A percentile compares a stretch with the other conserved stretches of the same genome.
These are phyloP conservation scores for Stegostoma tigrinum DNA, from an alignment of 2,113 vertebrate genomes.

Conservation along the genomic window DNA sequence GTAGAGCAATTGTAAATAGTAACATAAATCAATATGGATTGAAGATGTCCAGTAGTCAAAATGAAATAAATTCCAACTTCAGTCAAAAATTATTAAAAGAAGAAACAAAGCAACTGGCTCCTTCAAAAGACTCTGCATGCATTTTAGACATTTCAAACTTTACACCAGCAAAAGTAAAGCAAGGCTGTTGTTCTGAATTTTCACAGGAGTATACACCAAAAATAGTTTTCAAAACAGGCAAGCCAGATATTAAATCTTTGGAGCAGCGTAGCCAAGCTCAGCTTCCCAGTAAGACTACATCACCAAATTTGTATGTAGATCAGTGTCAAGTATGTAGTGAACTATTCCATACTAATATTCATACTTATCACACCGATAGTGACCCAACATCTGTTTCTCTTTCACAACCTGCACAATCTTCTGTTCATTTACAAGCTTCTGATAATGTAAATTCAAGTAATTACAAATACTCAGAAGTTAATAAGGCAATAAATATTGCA, in stretches of 20 bases:
- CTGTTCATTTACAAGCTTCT: neutral
- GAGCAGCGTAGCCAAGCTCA: neutral
- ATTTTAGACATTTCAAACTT: slow-evolving; percentile 36
- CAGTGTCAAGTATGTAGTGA: neutral
- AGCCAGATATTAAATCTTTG: neutral
- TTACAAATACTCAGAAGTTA: slow-evolving; percentile 12
- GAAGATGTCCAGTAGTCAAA: neutral
- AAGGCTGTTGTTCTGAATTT: neutral
- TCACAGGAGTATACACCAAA: neutral
- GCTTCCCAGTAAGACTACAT: neutral
- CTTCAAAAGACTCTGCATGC: slow-evolving; percentile 10
- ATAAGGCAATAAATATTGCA: slow-evolving; percentile 9
- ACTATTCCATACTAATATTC: neutral
- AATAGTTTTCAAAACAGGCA: neutral
- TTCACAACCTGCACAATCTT: slow-evolving; percentile 1
- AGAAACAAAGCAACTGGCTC: slow-evolving; percentile 3
- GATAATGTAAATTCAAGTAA: slow-evolving; percentile 26
- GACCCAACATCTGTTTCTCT: slow-evolving; percentile 20
- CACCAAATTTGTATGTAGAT: neutral
- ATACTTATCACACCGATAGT: neutral
- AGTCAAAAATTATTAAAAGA: neutral
- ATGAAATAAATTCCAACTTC: slow-evolving; percentile 26
- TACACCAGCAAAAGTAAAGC: slow-evolving; percentile 25
- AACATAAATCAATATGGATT: neutral
- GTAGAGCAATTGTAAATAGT: neutral